Evolutionary conservation across 1,140 invertebrate species (phyloP), one percentile per base, ranked within the genome.

Genomic region (Papilio polyxenes): DNA sequence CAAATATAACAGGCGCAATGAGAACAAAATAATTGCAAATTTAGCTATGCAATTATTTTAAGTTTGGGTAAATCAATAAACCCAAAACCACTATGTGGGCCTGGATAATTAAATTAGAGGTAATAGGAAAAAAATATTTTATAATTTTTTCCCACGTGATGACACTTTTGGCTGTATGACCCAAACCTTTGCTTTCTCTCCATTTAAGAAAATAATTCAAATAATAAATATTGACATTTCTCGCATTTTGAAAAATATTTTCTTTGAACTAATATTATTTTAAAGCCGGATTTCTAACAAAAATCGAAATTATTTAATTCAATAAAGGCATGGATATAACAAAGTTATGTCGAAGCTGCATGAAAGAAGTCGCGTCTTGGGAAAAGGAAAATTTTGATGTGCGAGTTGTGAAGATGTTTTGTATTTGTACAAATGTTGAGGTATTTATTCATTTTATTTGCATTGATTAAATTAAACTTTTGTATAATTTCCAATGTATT

Each of bases 391-490:
- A 93, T 76, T 89, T 90, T 15, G 84, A 88, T 72, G 31, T 81
- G 72, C 86, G 83, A 85, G 84, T 85, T 15, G 86, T 92, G 15
- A 88, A 92, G 82, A 94, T 94, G 93, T 94, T 93, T 84, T 88
- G 85, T 85, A 92, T 88, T 86, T 93, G 92, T 81, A 93, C 92
- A 11, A 93, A 93, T 84, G 90, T 94, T 20, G 85, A 87, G 87
- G 93, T 92, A 89, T 69, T 69, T 15, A 15, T n/a, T n/a, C n/a
- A n/a, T n/a, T n/a, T n/a, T n/a, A n/a, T n/a, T n/a, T n/a, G n/a
- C 6, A 59, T 59, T 37, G 37, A 4, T 31, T 65, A 23, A 23
- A 56, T 65, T 8, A 23, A 65, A 65, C 20, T 62, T 51, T 40
- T 40, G 40, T 40, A 40, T 5, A 51, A 20, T 62, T 6, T 23